Base-by-base conservation (phyloP, 2,888 invertebrate species). In the Tenodera sinensis region DNA sequence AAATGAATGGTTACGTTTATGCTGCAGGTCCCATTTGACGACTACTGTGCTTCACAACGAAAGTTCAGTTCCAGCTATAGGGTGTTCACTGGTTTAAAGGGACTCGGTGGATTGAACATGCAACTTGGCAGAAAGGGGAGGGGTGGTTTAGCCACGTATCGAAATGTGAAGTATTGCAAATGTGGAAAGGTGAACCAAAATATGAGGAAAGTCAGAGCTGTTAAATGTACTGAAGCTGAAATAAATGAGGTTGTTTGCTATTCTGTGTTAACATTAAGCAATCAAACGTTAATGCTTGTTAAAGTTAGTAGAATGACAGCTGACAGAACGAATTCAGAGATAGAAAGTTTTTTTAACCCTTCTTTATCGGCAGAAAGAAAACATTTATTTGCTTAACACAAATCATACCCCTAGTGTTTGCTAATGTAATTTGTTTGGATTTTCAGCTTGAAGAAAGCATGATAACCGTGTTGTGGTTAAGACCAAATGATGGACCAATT, bases 401-500 rank as follows among this genome's bases (percentile, higher is more conserved):
- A 71, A 71, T 20, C 20, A 20, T 3, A 71, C 20, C 54, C 20
- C 20, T 54, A 54, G 20, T 71, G 54, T 25, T 71, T 71, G 0
- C 54, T 71, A 71, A 71, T 71, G 25, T 71, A 71, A 71, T 71
- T 20, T 71, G 20, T 71, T 71, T 71, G 25, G 6, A 20, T 20
- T 71, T 71, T 71, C 54, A 71, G 54, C 54, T 20, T 25, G 25
- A 20, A 20, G 82, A 83, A 88, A 88, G 88, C 27, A 83, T 88
- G 89, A 88, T 83, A 88, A 28, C 28, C 84, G 14, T 28, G 4
- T 71, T 83, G 28, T 30, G 83, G 14, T 71, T 83, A 28, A n/a
- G 83, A 27, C n/a, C 6, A 34, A 85, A 89, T 28, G 81, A 90
- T 90, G 90, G 89, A 87, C 89, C 88, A 89, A 83, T 82, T 89